Base-by-base conservation (phyloP, 2,888 invertebrate species). In the Penaeus monodon region DNA sequence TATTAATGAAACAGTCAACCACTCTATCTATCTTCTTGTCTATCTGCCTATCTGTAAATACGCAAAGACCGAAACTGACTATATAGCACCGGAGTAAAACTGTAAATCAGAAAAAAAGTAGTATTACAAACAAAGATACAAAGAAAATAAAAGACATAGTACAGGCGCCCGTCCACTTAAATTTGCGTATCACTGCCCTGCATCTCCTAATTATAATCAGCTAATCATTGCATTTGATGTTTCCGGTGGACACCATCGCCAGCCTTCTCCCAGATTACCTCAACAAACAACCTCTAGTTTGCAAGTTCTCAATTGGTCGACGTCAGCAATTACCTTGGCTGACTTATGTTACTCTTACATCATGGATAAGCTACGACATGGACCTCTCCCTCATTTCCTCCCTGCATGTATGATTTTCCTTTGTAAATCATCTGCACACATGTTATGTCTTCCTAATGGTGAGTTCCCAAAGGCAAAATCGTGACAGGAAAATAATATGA, bases 241-340 rank as follows among this genome's bases (percentile, higher is more conserved):
- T 82, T 82, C 82, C 82, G 82, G 82, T 63, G 70, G 74, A 82
- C 82, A 82, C 74, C 63, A 82, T 82, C 82, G 74, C 57, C 33
- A 82, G 22, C 82, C 82, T 73, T 82, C 64, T 38, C 24, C 64
- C 29, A 63, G 63, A 82, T 82, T 82, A 74, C 82, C 74, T 74
- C 74, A 63, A 82, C 82, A 82, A 82, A 82, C 82, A 82, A 82
- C 82, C 82, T 33, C 82, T 82, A 33, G 82, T 82, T 82, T 74
- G 74, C 82, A 73, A 33, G 63, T 63, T 74, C 74, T 24, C 82
- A 64, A 82, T 82, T 82, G 82, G 82, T 44, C 73, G 64, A 57
- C 74, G 82, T 74, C 74, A 33, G 74, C 82, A 73, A 82, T 82
- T 82, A 82, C 82, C 57, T 49, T 33, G 27, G 33, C 27, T 82